A percentile compares a stretch with the other conserved stretches of the same genome.
Conservation (phyloP, 2,113 vertebrate species). For the Prunella himalayana region DNA sequence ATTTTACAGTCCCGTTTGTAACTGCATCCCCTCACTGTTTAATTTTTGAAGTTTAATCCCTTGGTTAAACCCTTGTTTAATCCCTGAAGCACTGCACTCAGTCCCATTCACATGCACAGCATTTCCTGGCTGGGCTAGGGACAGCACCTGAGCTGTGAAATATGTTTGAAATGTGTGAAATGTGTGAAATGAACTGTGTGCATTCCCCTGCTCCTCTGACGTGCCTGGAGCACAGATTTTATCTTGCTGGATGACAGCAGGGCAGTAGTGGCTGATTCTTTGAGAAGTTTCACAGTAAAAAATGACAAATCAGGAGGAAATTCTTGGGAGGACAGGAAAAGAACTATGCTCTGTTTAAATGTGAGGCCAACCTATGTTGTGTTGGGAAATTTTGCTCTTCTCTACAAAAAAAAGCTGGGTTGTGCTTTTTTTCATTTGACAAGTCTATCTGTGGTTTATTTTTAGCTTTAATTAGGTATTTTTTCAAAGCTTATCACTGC, state of each 20-base stretch:
- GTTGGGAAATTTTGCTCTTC: fast-evolving
- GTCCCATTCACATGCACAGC: background rate
- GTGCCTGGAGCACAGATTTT: background rate
- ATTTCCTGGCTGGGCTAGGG: background rate
- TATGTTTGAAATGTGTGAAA: background rate
- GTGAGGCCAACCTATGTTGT: background rate
- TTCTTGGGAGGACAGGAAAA: background rate
- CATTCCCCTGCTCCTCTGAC: fast-evolving
- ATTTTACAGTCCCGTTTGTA: background rate
- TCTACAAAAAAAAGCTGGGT: background rate
- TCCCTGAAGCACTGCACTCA: fast-evolving
- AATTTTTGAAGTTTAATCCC: background rate
- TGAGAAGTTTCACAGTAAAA: background rate
- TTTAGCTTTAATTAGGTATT: background rate
- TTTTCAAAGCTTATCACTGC: background rate
- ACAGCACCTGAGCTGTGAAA: background rate
- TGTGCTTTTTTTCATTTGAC: background rate
- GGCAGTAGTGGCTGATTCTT: background rate
- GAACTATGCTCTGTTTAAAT: background rate
- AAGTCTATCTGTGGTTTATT: background rate
- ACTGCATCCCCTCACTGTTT: fast-evolving
- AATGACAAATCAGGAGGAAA: background rate
- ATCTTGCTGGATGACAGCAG: background rate
- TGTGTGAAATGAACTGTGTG: background rate
- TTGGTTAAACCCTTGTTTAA: background rate